A percentile compares a stretch with the other conserved stretches of the same genome.
Evolutionary conservation across 1,140 invertebrate genomes (phyloP).

Genomic region (Oreohelix idahoensis): DNA sequence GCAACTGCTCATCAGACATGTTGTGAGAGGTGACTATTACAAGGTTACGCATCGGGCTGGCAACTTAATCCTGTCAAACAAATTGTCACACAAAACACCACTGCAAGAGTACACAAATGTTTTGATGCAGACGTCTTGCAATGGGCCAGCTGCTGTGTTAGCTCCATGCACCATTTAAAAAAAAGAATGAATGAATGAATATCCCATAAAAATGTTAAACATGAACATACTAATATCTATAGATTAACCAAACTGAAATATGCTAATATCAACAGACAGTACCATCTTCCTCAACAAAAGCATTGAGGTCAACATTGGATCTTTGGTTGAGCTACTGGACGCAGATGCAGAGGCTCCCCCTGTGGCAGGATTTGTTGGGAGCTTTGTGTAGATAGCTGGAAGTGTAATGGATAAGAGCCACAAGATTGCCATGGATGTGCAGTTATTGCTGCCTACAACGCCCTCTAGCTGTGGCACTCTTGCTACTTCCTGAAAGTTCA

Average conservation of each 20-base stretch:
- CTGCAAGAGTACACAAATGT: too few species aligned
- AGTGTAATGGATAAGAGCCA: conserved; percentile 63
- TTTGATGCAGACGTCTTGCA: too few species aligned
- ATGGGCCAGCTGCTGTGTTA: too few species aligned
- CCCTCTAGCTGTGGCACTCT: conserved; percentile 62
- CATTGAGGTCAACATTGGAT: conserved; percentile 29
- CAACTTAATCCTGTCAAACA: too few species aligned
- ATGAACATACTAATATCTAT: too few species aligned
- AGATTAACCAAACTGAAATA: too few species aligned
- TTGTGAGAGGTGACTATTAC: too few species aligned
- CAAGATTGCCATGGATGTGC: conserved; percentile 61
- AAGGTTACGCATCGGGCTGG: too few species aligned
- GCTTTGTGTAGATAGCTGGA: conserved; percentile 55
- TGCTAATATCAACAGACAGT: not conserved
- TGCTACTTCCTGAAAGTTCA: conserved; percentile 53
- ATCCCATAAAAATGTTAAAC: not conserved
- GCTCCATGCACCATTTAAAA: too few species aligned
- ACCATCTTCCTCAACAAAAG: conserved; percentile 35
- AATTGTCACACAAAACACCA: too few species aligned
- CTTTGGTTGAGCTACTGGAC: conserved; percentile 39
- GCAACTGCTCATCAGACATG: too few species aligned
- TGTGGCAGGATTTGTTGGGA: conserved; percentile 30
- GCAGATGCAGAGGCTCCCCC: conserved; percentile 25
- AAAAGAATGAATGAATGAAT: conserved; percentile 21
- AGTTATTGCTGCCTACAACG: conserved; percentile 57